Base-by-base conservation (phyloP, 2,888 invertebrate species). In the Arrhopalites spinosus region DNA sequence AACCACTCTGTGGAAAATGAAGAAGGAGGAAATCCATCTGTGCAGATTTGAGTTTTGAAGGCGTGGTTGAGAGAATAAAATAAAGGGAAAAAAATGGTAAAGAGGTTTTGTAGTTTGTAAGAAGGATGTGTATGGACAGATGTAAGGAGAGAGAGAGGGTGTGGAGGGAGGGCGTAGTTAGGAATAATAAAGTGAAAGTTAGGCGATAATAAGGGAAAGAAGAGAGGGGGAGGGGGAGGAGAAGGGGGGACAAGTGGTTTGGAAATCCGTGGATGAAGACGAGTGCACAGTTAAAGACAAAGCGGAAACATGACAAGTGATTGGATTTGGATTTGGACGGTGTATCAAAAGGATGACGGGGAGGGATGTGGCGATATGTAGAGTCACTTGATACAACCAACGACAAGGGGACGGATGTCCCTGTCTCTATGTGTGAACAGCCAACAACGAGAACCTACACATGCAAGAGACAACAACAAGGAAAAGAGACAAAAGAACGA, bases 271-370 rank as follows among this genome's bases (percentile, higher is more conserved):
- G 36, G 36, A 36, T 36, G 36, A 36, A 36, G 36, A 36, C 36
- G n/a, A 17, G 56, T 45, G 20, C 17, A 27, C 56, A 70, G 29
- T 43, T 25, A 43, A 72, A 50, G 59, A 56, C 59, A 67, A 45
- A 66, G 66, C 30, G 68, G 56, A 47, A 80, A 75, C 77, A 77
- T 78, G 80, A 80, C 78, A 79, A 80, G 74, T 78, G 78, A 80
- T 80, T 78, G 80, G 78, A 79, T 78, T 78, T 76, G 80, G 77
- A 78, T 78, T 79, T 67, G 73, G 75, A 73, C 74, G 27, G 23
- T 64, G 53, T 59, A 71, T 36, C 45, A 59, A 61, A 66, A 17
- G 50, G 64, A 73, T 73, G 67, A 67, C 66, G 66, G 15, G 53
- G 30, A 67, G 73, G 47, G 43, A 27, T 20, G 50, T 27, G 53